phyloP scores from a whole-genome alignment of 2,113 vertebrate species.

The Epinephelus lanceolatus region DNA sequence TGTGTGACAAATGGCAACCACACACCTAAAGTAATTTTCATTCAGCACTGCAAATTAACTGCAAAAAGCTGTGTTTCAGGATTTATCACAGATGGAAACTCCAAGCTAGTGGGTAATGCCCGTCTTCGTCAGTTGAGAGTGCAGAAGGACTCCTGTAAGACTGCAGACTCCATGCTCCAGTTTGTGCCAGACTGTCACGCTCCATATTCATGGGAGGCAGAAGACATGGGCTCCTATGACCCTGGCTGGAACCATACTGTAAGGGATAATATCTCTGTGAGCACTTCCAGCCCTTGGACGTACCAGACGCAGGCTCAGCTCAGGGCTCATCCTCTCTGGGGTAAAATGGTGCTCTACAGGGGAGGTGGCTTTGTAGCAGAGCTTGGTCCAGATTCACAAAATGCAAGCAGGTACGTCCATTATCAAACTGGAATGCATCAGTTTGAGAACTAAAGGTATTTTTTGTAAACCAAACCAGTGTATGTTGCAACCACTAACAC shows the following conservation, averaged over 20 bases:
- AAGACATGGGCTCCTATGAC: slow-evolving; percentile 87
- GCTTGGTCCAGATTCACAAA: slow-evolving; percentile 85
- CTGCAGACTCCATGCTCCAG: slow-evolving; percentile 69
- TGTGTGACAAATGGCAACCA: not conserved
- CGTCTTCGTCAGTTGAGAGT: slow-evolving; percentile 92
- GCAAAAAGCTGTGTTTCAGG: slow-evolving; percentile 77
- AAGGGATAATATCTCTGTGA: slow-evolving; percentile 51
- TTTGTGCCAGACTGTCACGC: slow-evolving; percentile 80
- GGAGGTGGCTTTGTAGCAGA: slow-evolving; percentile 91
- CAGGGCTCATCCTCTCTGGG: slow-evolving; percentile 85
- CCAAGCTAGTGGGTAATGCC: slow-evolving; percentile 90
- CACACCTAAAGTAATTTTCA: not conserved
- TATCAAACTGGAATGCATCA: not conserved
- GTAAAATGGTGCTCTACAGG: slow-evolving; percentile 85
- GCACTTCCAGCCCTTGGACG: slow-evolving; percentile 82
- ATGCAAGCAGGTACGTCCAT: slow-evolving; percentile 82
- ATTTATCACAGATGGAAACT: slow-evolving; percentile 95
- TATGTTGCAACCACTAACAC: too few relatives aligned
- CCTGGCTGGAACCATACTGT: slow-evolving; percentile 85
- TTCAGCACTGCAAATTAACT: not conserved
- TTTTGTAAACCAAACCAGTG: not conserved
- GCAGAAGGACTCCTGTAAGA: slow-evolving; percentile 81
- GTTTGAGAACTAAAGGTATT: not conserved
- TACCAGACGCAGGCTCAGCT: slow-evolving; percentile 88
- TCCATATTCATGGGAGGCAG: slow-evolving; percentile 87